Conservation (phyloP, 2,888 invertebrate genomes). For the Rhaphigaster nebulosa region DNA sequence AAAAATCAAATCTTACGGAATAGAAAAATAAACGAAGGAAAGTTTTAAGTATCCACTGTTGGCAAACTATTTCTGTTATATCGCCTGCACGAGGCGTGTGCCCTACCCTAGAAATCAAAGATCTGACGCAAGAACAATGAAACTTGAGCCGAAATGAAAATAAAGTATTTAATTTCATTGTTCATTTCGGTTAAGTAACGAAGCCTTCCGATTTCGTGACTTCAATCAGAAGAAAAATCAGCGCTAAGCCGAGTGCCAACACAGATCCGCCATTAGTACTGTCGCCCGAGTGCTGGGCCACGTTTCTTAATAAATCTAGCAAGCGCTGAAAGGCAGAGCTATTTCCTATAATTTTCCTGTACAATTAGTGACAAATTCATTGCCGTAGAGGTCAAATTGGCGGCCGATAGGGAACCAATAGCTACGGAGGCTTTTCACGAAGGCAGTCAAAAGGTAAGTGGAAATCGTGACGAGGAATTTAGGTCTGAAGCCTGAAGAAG, state of each 20-base stretch:
- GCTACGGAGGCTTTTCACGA: background rate
- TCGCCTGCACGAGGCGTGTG: background rate
- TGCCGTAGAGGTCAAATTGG: background rate
- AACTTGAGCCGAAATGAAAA: background rate
- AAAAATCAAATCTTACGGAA: background rate
- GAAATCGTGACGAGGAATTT: slow-evolving; percentile 6
- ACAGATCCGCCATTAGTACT: background rate
- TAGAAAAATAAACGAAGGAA: background rate
- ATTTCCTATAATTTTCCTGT: background rate
- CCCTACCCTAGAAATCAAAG: background rate
- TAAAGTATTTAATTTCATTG: background rate
- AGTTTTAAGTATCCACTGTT: background rate
- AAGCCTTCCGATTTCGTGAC: background rate
- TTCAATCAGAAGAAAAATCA: slow-evolving; percentile 6
- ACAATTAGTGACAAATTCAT: slow-evolving; percentile 35
- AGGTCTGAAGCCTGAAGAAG: background rate
- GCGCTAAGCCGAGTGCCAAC: background rate
- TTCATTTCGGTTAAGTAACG: slow-evolving; percentile 1
- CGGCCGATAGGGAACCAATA: background rate
- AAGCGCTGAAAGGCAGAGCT: background rate
- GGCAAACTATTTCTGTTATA: background rate
- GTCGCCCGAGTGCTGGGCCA: background rate
- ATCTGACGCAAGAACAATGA: background rate
- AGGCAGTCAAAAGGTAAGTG: background rate
- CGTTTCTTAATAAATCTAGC: slow-evolving; percentile 10